These are phyloP conservation scores for Syrrhaptes paradoxus DNA, from an alignment of 2,113 vertebrate species.

Conservation along the genomic window DNA sequence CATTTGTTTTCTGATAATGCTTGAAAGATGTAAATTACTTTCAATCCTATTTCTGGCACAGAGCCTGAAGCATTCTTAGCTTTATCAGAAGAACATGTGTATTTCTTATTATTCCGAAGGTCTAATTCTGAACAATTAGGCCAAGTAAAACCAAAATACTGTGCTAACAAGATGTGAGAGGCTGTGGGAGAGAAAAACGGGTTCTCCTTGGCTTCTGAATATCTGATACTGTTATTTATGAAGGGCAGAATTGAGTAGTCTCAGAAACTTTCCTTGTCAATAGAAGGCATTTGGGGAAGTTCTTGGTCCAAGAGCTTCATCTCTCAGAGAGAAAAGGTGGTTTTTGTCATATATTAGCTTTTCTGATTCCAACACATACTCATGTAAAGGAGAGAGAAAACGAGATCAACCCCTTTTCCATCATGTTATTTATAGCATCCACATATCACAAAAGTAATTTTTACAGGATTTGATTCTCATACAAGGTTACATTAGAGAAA, in stretches of 20 bases:
- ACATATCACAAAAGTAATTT: slow-evolving; percentile 11
- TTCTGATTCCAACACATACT: background rate
- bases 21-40: slow-evolving; percentile 50
- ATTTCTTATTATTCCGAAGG: slow-evolving; percentile 34
- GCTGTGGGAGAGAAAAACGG: background rate
- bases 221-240: background rate
- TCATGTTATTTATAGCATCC: background rate
- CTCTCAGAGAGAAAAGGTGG: background rate
- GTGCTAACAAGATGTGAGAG: background rate
- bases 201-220: background rate
- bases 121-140: slow-evolving; percentile 45
- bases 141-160: slow-evolving; percentile 32
- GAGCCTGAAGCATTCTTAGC: background rate
- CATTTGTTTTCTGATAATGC: slow-evolving; percentile 45
- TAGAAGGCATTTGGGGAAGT: background rate
- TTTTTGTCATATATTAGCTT: background rate
- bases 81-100: slow-evolving; percentile 11
- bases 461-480: background rate
- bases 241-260: background rate
- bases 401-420: background rate
- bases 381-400: background rate
- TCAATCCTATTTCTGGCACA: slow-evolving; percentile 26
- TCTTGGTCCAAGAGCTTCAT: background rate
- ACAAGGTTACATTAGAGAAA: slow-evolving; percentile 12
- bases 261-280: background rate